Evolutionary conservation across 2,888 invertebrate species (phyloP).

Genomic region (Nudaria mundana): DNA sequence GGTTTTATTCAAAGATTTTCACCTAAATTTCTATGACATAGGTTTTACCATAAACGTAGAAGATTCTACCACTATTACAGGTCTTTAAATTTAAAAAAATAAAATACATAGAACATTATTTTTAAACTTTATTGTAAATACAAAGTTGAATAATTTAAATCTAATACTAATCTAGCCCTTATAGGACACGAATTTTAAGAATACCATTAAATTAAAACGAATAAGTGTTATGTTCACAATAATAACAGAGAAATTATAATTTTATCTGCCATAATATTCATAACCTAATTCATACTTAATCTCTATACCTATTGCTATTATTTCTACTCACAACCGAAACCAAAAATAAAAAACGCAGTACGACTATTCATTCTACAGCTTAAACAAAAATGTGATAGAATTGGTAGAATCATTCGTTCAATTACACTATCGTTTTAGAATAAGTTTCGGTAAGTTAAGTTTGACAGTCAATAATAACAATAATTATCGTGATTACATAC

Average conservation of each 20-base stretch:
- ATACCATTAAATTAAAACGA: conserved; percentile 20
- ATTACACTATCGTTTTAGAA: neutral
- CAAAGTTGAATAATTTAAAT: conserved; percentile 43
- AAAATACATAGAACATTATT: neutral
- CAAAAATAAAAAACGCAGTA: conserved; percentile 22
- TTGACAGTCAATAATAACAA: too few species aligned
- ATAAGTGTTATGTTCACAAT: conserved; percentile 10
- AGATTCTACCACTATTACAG: too few species aligned
- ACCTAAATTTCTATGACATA: too few species aligned
- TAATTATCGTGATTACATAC: too few species aligned
- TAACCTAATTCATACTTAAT: conserved; percentile 24
- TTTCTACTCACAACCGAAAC: conserved; percentile 52
- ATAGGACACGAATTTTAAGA: conserved; percentile 29
- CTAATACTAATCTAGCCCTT: conserved; percentile 43
- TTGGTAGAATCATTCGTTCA: conserved; percentile 13
- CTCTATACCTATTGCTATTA: conserved; percentile 46
- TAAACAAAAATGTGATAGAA: conserved; percentile 10
- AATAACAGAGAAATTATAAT: neutral
- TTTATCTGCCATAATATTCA: conserved; percentile 15
- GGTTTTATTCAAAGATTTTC: too few species aligned
- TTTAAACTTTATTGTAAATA: conserved; percentile 41
- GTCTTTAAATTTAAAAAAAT: too few species aligned
- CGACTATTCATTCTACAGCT: conserved; percentile 13
- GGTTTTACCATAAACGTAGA: too few species aligned
- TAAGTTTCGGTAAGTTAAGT: too few species aligned